These are phyloP conservation scores for Drosophila anomalata DNA, from an alignment of 2,888 invertebrate species.

Conservation along the genomic window DNA sequence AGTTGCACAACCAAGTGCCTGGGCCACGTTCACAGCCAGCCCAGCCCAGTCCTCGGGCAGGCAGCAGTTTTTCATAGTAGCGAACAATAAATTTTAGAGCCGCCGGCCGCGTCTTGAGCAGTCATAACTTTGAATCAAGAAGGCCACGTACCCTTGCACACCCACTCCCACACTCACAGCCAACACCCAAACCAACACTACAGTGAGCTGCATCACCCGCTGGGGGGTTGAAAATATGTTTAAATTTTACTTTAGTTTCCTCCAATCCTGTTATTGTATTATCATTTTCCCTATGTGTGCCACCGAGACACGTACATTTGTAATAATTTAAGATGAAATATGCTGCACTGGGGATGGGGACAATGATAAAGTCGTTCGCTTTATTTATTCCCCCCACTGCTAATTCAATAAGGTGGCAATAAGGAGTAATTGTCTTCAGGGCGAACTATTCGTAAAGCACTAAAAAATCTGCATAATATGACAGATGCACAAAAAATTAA, in stretches of 20 bases:
- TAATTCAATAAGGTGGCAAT: slow-evolving; percentile 39
- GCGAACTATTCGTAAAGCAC: slow-evolving; percentile 6
- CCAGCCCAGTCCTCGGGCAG: background rate
- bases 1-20: slow-evolving; percentile 62
- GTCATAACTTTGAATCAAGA: slow-evolving; percentile 72
- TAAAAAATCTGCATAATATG: background rate
- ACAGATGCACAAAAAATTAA: background rate
- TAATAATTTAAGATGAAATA: slow-evolving; percentile 72
- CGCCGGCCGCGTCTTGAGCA: slow-evolving; percentile 65
- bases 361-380: slow-evolving; percentile 36
- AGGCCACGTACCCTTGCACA: slow-evolving; percentile 32
- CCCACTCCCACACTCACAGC: background rate
- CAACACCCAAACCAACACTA: background rate
- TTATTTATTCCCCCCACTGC: slow-evolving; percentile 32
- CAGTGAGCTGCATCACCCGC: slow-evolving; percentile 1
- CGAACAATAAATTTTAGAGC: slow-evolving; percentile 71
- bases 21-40: slow-evolving; percentile 58
- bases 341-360: slow-evolving; percentile 41
- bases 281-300: slow-evolving; percentile 51
- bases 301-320: slow-evolving; percentile 59
- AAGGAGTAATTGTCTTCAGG: background rate
- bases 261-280: slow-evolving; percentile 62
- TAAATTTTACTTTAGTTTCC: slow-evolving; percentile 62
- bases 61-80: slow-evolving; percentile 63
- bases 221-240: slow-evolving; percentile 60